A percentile compares a stretch with the other conserved stretches of the same genome.
phyloP scores from a whole-genome alignment of 1,140 invertebrate genomes.

The Bursaphelenchus mucronatus region DNA sequence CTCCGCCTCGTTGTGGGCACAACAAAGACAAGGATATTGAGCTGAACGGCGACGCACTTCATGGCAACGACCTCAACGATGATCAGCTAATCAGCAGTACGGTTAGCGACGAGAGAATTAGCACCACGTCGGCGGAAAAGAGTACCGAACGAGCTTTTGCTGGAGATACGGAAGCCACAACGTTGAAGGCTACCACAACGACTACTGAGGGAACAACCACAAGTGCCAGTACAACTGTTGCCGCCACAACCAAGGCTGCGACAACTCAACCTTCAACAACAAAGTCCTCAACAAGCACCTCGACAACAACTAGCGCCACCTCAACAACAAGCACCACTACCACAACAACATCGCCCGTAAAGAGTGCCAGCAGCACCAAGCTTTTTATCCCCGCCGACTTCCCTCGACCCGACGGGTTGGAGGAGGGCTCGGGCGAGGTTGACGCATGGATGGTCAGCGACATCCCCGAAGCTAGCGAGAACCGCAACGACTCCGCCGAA shows the following conservation, averaged over 20 bases:
- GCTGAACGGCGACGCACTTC: neutral
- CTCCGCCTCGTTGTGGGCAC: neutral
- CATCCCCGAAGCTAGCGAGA: slow-evolving; percentile 20
- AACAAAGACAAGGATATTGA: too few relatives aligned
- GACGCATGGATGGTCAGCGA: slow-evolving; percentile 19
- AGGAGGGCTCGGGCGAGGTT: slow-evolving; percentile 20
- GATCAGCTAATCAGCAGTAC: slow-evolving; percentile 40
- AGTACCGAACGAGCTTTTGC: slow-evolving; percentile 1
- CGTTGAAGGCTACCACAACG: slow-evolving; percentile 28
- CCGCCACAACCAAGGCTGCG: slow-evolving; percentile 15
- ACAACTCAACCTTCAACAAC: slow-evolving; percentile 11
- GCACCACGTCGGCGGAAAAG: slow-evolving; percentile 16
- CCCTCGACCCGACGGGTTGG: slow-evolving; percentile 29
- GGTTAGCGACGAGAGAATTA: neutral
- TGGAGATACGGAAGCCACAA: slow-evolving; percentile 11
- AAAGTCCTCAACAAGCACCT: slow-evolving; percentile 10
- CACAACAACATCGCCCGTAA: neutral
- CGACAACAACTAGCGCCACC: slow-evolving; percentile 3
- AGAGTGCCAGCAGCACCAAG: slow-evolving; percentile 1
- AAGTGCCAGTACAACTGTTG: slow-evolving; percentile 10
- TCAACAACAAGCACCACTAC: slow-evolving; percentile 9
- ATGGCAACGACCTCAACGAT: slow-evolving; percentile 37
- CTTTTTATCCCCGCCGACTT: slow-evolving; percentile 31
- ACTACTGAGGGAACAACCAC: slow-evolving; percentile 23
- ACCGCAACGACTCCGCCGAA: slow-evolving; percentile 17